Conservation (phyloP, 2,797 vertebrate species). For the Cuniculus paca region DNA sequence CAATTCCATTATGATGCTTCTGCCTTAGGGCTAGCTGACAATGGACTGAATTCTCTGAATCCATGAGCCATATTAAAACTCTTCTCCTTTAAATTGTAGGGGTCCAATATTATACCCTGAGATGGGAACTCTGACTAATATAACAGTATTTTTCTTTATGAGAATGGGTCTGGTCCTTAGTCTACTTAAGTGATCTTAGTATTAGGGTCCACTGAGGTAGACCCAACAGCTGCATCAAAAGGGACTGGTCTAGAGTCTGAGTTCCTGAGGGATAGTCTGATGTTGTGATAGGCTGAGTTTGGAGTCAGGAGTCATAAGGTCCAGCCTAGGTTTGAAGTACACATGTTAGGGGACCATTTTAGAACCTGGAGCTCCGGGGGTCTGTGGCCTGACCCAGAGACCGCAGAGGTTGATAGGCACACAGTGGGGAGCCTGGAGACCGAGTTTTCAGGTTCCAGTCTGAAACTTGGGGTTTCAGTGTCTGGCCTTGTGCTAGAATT, state of each 20-base stretch:
- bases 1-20: neutral
- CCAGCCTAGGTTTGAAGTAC: neutral
- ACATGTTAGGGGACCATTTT: neutral
- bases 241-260: neutral
- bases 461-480: neutral
- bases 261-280: too few species aligned
- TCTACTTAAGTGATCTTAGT: neutral
- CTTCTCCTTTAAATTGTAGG: neutral
- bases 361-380: neutral
- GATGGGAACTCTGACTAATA: neutral
- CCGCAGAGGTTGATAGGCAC: neutral
- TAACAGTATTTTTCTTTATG: too few species aligned
- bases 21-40: neutral
- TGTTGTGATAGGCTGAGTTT: neutral
- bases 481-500: neutral
- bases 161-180: neutral
- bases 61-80: neutral
- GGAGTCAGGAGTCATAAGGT: neutral
- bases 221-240: neutral
- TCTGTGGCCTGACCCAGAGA: neutral
- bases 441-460: too few species aligned
- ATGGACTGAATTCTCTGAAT: neutral
- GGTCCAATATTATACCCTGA: neutral
- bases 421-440: too few species aligned
- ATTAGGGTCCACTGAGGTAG: neutral